Evolutionary conservation across 2,113 vertebrate genomes (phyloP).

Genomic region (Oncorhynchus gorbuscha): DNA sequence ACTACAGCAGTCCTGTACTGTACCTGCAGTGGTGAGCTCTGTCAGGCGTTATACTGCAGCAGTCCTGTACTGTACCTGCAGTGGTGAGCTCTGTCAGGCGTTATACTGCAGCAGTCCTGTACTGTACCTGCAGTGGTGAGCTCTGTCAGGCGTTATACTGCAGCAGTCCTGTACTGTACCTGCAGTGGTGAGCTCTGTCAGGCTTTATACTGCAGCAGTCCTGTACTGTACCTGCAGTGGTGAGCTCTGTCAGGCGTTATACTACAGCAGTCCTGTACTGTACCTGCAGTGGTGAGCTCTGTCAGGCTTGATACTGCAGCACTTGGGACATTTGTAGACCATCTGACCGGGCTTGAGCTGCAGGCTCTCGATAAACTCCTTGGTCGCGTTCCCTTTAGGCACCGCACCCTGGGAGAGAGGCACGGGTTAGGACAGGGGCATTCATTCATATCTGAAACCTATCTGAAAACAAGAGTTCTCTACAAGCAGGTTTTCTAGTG

Average conservation of each 20-base stretch:
- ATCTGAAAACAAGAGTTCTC: neutral
- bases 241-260: constrained; percentile 97
- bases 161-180: constrained; percentile 78
- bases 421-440: neutral
- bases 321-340: constrained; percentile 98
- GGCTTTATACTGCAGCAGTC: constrained; percentile 83
- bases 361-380: constrained; percentile 97
- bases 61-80: constrained; percentile 88
- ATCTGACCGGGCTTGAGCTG: constrained; percentile 96
- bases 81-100: constrained; percentile 96
- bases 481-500: neutral
- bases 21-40: constrained; percentile 98
- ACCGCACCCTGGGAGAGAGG: constrained; percentile 83
- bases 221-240: constrained; percentile 93
- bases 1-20: constrained; percentile 63
- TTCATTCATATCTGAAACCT: neutral
- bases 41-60: constrained; percentile 87
- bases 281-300: constrained; percentile 93
- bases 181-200: constrained; percentile 97
- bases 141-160: constrained; percentile 91
- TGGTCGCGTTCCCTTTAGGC: constrained; percentile 97
- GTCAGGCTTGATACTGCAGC: constrained; percentile 98
- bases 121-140: constrained; percentile 98
- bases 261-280: too few species aligned
- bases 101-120: constrained; percentile 73